These are phyloP conservation scores for Labia minor DNA, from an alignment of 2,888 invertebrate genomes.

Conservation along the genomic window DNA sequence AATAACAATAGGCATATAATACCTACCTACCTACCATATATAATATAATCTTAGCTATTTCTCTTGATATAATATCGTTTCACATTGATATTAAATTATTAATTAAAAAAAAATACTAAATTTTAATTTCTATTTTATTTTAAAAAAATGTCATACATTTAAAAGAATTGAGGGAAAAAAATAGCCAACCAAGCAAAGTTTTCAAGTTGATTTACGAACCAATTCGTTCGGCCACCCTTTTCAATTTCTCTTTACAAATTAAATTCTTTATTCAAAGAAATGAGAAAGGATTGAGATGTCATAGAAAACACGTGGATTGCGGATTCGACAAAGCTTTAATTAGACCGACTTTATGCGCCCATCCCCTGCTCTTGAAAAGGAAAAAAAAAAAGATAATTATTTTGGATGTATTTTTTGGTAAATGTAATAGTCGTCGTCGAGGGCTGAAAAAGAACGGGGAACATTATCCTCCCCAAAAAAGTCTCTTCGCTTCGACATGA, in stretches of 20 bases:
- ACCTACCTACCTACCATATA: no score
- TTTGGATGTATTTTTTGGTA: background rate
- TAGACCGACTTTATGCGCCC: background rate
- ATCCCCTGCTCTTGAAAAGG: background rate
- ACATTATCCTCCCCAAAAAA: background rate
- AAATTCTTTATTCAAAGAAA: background rate
- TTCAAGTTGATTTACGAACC: no score
- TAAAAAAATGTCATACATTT: no score
- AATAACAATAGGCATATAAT: no score
- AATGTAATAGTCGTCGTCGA: no score
- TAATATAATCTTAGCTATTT: no score
- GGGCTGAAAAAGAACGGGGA: background rate
- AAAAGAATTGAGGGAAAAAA: background rate
- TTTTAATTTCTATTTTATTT: background rate
- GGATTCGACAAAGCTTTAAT: background rate
- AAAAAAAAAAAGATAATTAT: background rate
- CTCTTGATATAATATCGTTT: no score
- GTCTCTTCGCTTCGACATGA: background rate
- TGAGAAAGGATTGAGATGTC: background rate
- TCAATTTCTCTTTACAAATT: background rate
- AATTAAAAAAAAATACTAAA: background rate
- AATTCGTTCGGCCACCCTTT: background rate
- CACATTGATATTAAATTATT: background rate
- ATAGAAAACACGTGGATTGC: background rate
- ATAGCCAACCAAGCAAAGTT: background rate